Evolutionary conservation across 2,797 vertebrate species (phyloP).

Genomic region (Lophius americanus): DNA sequence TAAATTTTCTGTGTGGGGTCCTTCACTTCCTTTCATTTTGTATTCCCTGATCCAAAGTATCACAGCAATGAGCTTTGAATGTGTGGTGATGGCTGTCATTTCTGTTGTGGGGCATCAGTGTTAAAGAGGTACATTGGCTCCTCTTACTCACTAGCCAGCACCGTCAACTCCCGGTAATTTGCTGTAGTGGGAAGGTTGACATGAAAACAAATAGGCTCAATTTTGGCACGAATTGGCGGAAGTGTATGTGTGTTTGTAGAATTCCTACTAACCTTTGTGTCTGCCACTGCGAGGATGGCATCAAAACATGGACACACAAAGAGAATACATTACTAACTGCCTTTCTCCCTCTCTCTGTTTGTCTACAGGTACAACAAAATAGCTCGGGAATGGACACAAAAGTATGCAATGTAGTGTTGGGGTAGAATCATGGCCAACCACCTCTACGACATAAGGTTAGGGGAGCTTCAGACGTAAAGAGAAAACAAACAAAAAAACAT

Average conservation of each 20-base stretch:
- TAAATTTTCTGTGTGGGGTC: no score
- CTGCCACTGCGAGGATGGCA: background rate
- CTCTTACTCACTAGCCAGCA: background rate
- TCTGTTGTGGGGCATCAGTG: background rate
- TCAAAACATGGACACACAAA: no score
- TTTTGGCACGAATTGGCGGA: background rate
- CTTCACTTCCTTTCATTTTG: background rate
- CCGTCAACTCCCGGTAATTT: background rate
- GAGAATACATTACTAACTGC: slow-evolving; percentile 12
- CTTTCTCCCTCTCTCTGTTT: slow-evolving; percentile 44
- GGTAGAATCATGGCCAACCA: slow-evolving; percentile 88
- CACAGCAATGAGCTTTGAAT: background rate
- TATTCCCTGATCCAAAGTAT: background rate
- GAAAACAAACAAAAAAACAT: slow-evolving; percentile 81
- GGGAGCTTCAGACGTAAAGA: slow-evolving; percentile 96
- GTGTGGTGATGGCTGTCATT: background rate
- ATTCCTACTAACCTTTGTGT: slow-evolving; percentile 13
- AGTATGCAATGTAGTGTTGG: slow-evolving; percentile 99
- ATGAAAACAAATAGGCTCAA: slow-evolving; percentile 5
- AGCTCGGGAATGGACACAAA: slow-evolving; percentile 99
- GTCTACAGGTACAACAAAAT: slow-evolving; percentile 98
- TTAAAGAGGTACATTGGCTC: background rate
- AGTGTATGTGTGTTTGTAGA: background rate
- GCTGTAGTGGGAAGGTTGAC: background rate
- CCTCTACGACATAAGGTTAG: slow-evolving; percentile 94